These are phyloP conservation scores for Centrocercus urophasianus DNA, from an alignment of 2,113 vertebrate genomes.

Conservation along the genomic window DNA sequence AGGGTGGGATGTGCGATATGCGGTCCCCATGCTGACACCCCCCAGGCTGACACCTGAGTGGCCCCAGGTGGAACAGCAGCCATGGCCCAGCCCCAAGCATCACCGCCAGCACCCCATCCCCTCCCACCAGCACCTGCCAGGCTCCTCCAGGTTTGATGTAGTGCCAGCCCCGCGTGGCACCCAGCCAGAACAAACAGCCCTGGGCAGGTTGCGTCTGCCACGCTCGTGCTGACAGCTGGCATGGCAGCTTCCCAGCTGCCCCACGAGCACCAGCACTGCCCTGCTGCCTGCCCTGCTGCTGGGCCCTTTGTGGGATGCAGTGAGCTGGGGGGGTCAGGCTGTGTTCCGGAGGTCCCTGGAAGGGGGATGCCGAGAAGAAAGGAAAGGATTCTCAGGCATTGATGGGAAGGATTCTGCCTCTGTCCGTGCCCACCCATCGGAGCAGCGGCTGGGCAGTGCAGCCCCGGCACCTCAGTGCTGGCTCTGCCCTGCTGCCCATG, in stretches of 20 bases:
- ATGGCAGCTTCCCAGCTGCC: background rate
- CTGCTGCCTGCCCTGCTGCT: background rate
- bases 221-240: slow-evolving; percentile 30
- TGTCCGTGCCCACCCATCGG: accelerated
- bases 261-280: background rate
- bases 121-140: slow-evolving; percentile 45
- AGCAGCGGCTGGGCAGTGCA: accelerated
- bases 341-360: background rate
- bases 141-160: slow-evolving; percentile 37
- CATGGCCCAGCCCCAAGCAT: background rate
- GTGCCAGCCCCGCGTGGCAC: slow-evolving; percentile 57
- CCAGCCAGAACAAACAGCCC: slow-evolving; percentile 69
- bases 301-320: background rate
- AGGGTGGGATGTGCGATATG: background rate
- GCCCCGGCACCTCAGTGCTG: accelerated
- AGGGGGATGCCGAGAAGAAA: background rate
- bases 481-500: accelerated
- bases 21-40: accelerated
- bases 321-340: accelerated
- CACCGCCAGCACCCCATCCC: background rate
- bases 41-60: accelerated
- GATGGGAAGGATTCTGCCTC: background rate
- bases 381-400: accelerated
- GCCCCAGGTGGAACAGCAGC: background rate
- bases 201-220: slow-evolving; percentile 67